Base-by-base conservation (phyloP, 1,140 invertebrate genomes). In the Drosophila ambigua region DNA sequence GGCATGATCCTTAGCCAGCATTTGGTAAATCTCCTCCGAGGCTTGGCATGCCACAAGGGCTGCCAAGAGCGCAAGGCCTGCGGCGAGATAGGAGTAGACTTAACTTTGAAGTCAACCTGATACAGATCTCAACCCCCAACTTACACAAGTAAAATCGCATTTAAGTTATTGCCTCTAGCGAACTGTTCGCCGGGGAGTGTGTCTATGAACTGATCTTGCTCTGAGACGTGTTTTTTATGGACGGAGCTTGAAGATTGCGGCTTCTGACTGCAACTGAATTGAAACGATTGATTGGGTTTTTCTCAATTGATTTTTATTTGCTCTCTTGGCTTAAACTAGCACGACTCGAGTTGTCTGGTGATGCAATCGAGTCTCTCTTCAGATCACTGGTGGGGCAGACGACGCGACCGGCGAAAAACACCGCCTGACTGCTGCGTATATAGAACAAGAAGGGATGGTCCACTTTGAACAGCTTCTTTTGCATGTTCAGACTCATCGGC, bases 361-460 rank as follows among this genome's bases (percentile, higher is more conserved):
- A 31, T 8, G 1, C 13, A 9, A 15, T 43, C 4, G 52, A 24
- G 11, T 23, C 28, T 28, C 20, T 23, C 15, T 7, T 7, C 20
- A n/a, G 13, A 13, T 15, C 11, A 13, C 23, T 58, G 13, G 74
- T 41, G 66, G 67, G 20, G 20, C 20, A 24, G 16, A 72, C 66
- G 26, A 71, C 79, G 15, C 81, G 79, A 4, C 90, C 90, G 5
- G 80, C 77, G 15, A 91, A 91, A 24, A 88, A 90, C 0, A 90
- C 59, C 2, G 73, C 72, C 35, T 77, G 60, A 7, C 54, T 67
- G 60, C 60, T 80, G 39, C 75, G 71, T 52, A 91, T 80, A 20
- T 59, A 78, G 77, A 91, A 92, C 1, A 81, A 54, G 35, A 92
- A 92, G 2, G 91, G 90, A 77, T 90, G 91, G 65, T 92, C 74